A percentile compares a stretch with the other conserved stretches of the same genome.
Evolutionary conservation across 2,888 invertebrate genomes (phyloP).

Genomic region (Oxyscelio sp.): DNA sequence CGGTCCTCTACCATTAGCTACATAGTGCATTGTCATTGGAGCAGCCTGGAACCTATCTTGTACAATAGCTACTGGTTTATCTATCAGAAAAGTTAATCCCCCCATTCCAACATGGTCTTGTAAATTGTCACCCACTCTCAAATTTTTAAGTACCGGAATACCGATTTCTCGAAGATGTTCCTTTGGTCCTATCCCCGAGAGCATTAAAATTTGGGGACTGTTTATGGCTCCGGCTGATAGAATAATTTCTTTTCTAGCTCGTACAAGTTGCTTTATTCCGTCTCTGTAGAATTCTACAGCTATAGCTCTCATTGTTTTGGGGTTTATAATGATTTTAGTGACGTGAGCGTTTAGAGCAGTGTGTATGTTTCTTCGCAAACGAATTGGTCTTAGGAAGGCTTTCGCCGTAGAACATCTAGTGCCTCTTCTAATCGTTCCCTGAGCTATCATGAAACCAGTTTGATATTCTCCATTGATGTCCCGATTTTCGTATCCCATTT

Average conservation of each 20-base stretch:
- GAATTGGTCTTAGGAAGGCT: slow-evolving; percentile 94
- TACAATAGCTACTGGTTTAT: slow-evolving; percentile 95
- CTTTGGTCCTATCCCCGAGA: slow-evolving; percentile 95
- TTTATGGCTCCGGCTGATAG: slow-evolving; percentile 97
- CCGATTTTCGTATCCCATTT: slow-evolving; percentile 96
- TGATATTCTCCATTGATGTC: slow-evolving; percentile 96
- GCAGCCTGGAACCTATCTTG: slow-evolving; percentile 94
- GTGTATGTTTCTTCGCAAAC: slow-evolving; percentile 94
- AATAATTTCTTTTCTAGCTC: slow-evolving; percentile 95
- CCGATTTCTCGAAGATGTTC: slow-evolving; percentile 92
- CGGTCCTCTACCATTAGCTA: slow-evolving; percentile 93
- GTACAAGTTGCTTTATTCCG: slow-evolving; percentile 92
- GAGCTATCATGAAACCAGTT: slow-evolving; percentile 95
- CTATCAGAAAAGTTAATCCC: slow-evolving; percentile 93
- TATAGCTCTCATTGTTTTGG: slow-evolving; percentile 92
- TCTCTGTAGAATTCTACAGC: slow-evolving; percentile 94
- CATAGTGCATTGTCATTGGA: slow-evolving; percentile 94
- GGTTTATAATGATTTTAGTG: slow-evolving; percentile 93
- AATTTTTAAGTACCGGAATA: slow-evolving; percentile 93
- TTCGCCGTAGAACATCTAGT: slow-evolving; percentile 95
- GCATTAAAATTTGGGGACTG: slow-evolving; percentile 96
- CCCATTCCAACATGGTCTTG: slow-evolving; percentile 97
- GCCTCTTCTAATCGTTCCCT: slow-evolving; percentile 96
- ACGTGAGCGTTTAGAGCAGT: slow-evolving; percentile 94
- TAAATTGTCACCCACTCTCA: slow-evolving; percentile 93